Evolutionary conservation across 2,888 invertebrate species (phyloP).

Genomic region (Oegoconia quadripuncta): DNA sequence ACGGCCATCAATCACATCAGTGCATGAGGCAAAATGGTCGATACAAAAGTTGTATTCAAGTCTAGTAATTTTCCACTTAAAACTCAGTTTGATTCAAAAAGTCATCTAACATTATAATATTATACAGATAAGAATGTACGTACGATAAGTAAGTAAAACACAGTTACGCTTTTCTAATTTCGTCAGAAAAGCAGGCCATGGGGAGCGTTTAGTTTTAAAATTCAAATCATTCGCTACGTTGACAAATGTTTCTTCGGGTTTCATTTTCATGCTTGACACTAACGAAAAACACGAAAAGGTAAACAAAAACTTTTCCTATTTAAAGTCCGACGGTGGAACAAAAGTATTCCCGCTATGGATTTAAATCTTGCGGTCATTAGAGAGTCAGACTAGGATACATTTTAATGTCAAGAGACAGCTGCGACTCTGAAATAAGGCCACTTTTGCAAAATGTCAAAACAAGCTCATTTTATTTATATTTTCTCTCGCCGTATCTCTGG

Average conservation of each 20-base stretch:
- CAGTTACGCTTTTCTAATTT: no score
- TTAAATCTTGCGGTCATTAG: conserved; percentile 65
- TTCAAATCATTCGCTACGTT: not conserved
- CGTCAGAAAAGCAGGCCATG: no score
- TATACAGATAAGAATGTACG: no score
- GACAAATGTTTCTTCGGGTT: not conserved
- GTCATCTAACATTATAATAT: no score
- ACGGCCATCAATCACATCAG: no score
- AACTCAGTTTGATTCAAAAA: no score
- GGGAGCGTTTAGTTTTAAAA: no score
- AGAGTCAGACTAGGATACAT: conserved; percentile 61
- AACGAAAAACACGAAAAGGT: conserved; percentile 26
- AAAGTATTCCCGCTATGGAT: conserved; percentile 49
- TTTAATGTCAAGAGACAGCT: conserved; percentile 63
- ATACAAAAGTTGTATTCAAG: no score
- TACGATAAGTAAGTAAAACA: no score
- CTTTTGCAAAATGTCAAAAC: conserved; percentile 52
- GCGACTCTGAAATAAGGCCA: conserved; percentile 38
- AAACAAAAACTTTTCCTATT: conserved; percentile 58
- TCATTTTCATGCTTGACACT: not conserved
- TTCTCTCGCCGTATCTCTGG: conserved; percentile 40
- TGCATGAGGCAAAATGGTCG: no score
- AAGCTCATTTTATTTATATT: conserved; percentile 55
- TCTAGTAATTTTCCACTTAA: no score
- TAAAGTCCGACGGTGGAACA: conserved; percentile 40